Base-by-base conservation (phyloP, 2,113 vertebrate genomes). In the Erythrolamprus reginae region DNA sequence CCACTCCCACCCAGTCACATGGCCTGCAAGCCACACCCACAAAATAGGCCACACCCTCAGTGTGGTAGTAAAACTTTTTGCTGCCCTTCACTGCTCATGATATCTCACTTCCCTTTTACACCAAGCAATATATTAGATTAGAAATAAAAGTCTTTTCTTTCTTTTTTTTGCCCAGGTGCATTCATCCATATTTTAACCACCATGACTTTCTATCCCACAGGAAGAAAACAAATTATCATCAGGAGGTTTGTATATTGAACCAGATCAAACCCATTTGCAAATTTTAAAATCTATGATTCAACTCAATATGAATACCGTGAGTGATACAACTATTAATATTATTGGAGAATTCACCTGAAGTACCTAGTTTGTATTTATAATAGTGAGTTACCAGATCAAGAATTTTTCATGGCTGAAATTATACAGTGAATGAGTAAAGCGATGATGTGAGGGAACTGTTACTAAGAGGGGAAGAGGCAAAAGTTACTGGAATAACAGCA, bases 391-490 rank as follows among this genome's bases (percentile, higher is more conserved):
- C 94, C 94, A 93, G 93, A 93, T 91, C 90, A 94, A 92, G 95
- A 94, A 95, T 94, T 95, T 95, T 91, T 93, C 53, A 42, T 83
- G 52, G 90, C 86, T 93, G 95, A 95, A 95, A 96, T 96, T 96
- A 94, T 94, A 93, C 95, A 95, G 94, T 96, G 95, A 94, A 92
- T 96, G 95, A 91, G 96, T 95, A 96, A 96, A 94, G 95, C 93
- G 92, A 93, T 96, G 92, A 93, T 91, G 48, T 93, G 94, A 93
- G 95, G 92, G 93, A 96, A 96, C 95, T 89, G 93, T 87, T 88
- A 93, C 93, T 93, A 91, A 90, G 95, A 93, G 92, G 92, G 95
- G 95, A 96, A 92, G 92, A 94, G 94, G 93, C 94, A 95, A 95
- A 95, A 95, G 92, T 93, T 93, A 90, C 91, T 93, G 95, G 94